Conservation (phyloP, 2,888 invertebrate genomes). For the Agriopis leucophaearia region DNA sequence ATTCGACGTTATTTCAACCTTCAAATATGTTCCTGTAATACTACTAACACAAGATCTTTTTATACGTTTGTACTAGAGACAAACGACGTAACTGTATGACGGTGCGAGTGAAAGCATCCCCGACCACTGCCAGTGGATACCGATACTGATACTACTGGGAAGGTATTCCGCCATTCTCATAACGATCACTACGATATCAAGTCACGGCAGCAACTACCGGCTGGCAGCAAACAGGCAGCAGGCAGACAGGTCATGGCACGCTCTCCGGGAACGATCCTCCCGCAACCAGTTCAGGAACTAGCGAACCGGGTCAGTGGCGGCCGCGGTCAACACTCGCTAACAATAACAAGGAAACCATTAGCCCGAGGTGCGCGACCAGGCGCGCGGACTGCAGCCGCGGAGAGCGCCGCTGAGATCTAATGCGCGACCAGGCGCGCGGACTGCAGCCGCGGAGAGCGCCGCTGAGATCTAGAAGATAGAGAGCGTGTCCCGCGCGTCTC, state of each 20-base stretch:
- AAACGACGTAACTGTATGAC: too few species aligned
- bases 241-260: too few species aligned
- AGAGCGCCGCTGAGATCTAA: constrained; percentile 47
- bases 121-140: too few species aligned
- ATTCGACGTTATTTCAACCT: too few species aligned
- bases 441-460: constrained; percentile 46
- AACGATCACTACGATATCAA: too few species aligned
- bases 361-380: constrained; percentile 18
- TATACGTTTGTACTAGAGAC: too few species aligned
- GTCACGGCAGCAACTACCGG: too few species aligned
- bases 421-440: constrained; percentile 30
- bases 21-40: too few species aligned
- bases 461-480: constrained; percentile 69
- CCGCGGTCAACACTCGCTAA: constrained; percentile 70
- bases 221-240: background rate
- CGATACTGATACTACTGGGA: too few species aligned
- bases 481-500: constrained; percentile 54
- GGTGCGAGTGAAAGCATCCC: too few species aligned
- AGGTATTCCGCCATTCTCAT: too few species aligned
- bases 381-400: constrained; percentile 29
- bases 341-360: constrained; percentile 64
- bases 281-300: background rate
- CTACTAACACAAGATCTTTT: too few species aligned
- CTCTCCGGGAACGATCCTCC: background rate
- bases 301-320: constrained; percentile 47